Conservation (phyloP, 2,797 vertebrate species). For the Etheostoma perlongum region DNA sequence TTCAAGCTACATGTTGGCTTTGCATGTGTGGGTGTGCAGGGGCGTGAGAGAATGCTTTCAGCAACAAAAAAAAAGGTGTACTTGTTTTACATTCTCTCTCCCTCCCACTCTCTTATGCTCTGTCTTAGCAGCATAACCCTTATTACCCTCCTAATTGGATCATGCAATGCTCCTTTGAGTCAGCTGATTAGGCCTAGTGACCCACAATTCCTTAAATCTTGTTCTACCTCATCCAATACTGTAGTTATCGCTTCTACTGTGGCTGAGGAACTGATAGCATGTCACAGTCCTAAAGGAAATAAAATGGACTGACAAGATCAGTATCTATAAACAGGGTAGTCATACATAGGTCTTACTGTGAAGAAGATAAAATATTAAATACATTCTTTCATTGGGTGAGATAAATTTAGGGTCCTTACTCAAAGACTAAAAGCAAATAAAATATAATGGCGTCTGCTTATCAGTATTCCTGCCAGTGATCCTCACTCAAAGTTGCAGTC, state of each 20-base stretch:
- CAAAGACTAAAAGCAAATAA: conserved; percentile 67
- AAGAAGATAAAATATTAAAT: conserved; percentile 52
- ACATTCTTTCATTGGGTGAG: background rate
- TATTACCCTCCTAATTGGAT: conserved; percentile 77
- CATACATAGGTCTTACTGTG: conserved; percentile 31
- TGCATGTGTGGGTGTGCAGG: conserved; percentile 46
- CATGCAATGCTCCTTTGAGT: conserved; percentile 61
- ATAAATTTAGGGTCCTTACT: conserved; percentile 22
- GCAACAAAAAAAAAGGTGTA: conserved; percentile 42
- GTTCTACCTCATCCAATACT: conserved; percentile 39
- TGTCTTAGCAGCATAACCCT: conserved; percentile 65
- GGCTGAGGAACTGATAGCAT: conserved; percentile 59
- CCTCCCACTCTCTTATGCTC: conserved; percentile 46
- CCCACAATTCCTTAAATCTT: conserved; percentile 61
- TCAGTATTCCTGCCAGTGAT: conserved; percentile 74
- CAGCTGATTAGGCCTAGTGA: conserved; percentile 55
- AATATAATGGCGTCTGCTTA: conserved; percentile 70
- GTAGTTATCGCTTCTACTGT: conserved; percentile 46
- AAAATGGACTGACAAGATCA: conserved; percentile 53
- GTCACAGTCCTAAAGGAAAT: conserved; percentile 57
- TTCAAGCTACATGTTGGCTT: conserved; percentile 46
- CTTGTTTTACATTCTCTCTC: conserved; percentile 28
- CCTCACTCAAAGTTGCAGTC: conserved; percentile 57
- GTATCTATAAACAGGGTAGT: conserved; percentile 57
- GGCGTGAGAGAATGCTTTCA: conserved; percentile 53